Conservation (phyloP, 2,113 vertebrate species). For the Alectura lathami region DNA sequence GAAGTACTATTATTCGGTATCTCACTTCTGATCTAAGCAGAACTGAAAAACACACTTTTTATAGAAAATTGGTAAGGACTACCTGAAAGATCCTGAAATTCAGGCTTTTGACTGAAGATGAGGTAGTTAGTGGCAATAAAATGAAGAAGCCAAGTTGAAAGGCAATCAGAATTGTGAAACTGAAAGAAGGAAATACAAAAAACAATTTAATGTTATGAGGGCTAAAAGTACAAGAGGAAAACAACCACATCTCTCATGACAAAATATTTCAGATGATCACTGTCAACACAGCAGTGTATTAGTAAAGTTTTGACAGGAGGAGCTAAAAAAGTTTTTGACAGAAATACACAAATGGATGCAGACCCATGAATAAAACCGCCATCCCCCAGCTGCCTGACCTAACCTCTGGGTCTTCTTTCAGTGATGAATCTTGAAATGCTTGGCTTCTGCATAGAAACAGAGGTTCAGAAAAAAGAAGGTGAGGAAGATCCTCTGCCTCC, state of each 20-base stretch:
- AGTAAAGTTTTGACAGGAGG: not conserved
- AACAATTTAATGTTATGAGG: not conserved
- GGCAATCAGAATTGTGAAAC: conserved; percentile 96
- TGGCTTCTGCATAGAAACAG: not conserved
- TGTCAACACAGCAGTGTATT: not conserved
- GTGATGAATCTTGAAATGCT: not conserved
- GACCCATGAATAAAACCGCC: not conserved
- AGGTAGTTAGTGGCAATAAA: conserved; percentile 98
- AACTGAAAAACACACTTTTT: not conserved
- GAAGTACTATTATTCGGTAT: not conserved
- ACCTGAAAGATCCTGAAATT: conserved; percentile 98
- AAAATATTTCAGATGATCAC: not conserved
- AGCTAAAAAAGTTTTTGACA: not conserved
- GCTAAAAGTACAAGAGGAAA: not conserved
- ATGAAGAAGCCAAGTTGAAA: conserved; percentile 96
- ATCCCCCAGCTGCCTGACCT: fast-evolving
- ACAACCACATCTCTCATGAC: not conserved
- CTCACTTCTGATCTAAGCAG: not conserved
- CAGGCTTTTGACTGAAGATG: conserved; percentile 97
- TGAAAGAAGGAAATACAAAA: conserved; percentile 57
- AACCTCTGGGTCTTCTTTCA: fast-evolving
- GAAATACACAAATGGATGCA: not conserved
- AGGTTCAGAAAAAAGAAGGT: not conserved
- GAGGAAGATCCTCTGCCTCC: not conserved
- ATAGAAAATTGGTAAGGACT: conserved; percentile 37